Percentiles rank a stretch among this genome's conserved stretches.
Conservation (phyloP, 2,797 vertebrate species). For the Acropternis orthonyx region DNA sequence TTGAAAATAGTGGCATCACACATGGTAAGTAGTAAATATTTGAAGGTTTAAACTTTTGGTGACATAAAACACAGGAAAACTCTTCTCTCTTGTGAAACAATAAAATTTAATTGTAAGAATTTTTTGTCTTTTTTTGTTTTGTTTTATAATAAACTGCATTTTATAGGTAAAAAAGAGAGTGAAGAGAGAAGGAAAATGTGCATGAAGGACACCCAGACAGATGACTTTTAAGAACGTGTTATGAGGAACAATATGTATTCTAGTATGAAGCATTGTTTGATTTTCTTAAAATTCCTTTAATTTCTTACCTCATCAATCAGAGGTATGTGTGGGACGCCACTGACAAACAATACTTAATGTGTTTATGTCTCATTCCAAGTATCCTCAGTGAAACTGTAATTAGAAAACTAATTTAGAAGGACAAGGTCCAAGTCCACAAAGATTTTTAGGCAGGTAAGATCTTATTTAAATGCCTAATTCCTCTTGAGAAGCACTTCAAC, state of each 20-base stretch:
- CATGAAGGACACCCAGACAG: background rate
- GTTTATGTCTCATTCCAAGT: background rate
- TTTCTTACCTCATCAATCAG: background rate
- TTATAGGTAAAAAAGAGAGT: accelerated
- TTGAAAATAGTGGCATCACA: background rate
- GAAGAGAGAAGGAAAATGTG: background rate
- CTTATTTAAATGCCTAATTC: slow-evolving; percentile 13
- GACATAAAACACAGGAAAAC: background rate
- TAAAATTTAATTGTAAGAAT: background rate
- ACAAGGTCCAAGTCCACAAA: background rate
- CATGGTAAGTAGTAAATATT: background rate
- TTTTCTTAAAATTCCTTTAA: background rate
- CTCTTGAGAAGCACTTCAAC: background rate
- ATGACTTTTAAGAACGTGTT: background rate
- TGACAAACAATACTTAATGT: background rate
- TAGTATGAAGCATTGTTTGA: background rate
- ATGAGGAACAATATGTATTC: background rate
- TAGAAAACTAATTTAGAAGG: slow-evolving; percentile 6
- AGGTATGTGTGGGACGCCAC: background rate
- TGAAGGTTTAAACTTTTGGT: background rate
- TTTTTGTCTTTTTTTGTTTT: background rate
- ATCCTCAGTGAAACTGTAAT: background rate
- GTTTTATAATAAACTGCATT: background rate
- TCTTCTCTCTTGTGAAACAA: background rate
- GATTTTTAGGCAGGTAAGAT: background rate